Evolutionary conservation across 2,797 vertebrate species (phyloP), one percentile per base, ranked within the genome.

Genomic region (Helostoma temminkii): DNA sequence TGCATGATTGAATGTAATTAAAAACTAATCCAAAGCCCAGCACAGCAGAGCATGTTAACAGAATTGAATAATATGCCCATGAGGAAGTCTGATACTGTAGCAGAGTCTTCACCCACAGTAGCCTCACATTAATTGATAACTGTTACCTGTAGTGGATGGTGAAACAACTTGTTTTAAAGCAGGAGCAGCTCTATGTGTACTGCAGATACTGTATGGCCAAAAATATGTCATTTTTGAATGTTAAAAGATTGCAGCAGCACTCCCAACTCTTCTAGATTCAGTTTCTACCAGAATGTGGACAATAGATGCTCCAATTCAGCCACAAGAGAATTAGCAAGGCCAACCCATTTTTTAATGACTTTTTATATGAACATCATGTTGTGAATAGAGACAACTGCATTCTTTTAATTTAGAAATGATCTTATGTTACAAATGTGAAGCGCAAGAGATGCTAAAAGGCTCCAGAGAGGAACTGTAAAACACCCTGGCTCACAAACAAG

Each of bases 1-100:
- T 55, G 66, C 62, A 54, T 69, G 30, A 57, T 62, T 74, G 60
- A 69, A 71, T 76, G 70, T 84, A 84, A 91, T 90, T 86, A 89
- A 86, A 83, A 88, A 67, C 55, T 59, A 80, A 91, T 76, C 66
- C 19, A 0, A 49, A 62, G 71, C 71, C 50, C 71, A 34, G 72
- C 50, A 69, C 70, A 69, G 79, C 60, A 36, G 63, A 81, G 37
- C 48, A 26, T 78, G 81, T 76, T 87, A 76, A 80, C 61, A 74
- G 46, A 71, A 78, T 69, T 70, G 81, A 72, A 65, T 81, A 73
- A 86, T 78, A 39, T 50, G 46, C 64, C 73, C 76, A 36, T n/a
- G 54, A 78, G 75, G 75, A 81, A 26, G 49, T 46, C 43, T 78
- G 42, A 14, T 34, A 43, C 34, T 53, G 30, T 25, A 34, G 76